These are phyloP conservation scores for Bettongia penicillata DNA, from an alignment of 2,113 vertebrate species.

Conservation along the genomic window DNA sequence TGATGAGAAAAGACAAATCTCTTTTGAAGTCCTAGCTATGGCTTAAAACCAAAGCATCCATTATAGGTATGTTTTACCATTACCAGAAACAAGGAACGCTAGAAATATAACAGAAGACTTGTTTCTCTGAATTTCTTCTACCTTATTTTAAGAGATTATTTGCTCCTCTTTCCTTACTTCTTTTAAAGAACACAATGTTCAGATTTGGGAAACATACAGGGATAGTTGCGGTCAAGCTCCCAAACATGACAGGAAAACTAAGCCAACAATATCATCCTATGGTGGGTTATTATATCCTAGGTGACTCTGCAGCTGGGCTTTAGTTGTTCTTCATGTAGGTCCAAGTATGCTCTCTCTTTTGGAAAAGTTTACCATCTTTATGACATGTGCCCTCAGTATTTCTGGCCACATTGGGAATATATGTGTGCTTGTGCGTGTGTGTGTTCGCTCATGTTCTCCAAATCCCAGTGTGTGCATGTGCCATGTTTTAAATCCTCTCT, in stretches of 20 bases:
- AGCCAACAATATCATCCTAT: background rate
- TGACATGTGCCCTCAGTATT: background rate
- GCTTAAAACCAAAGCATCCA: background rate
- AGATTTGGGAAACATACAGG: background rate
- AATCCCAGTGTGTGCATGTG: background rate
- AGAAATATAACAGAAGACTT: background rate
- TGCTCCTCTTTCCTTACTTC: background rate
- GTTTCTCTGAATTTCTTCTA: background rate
- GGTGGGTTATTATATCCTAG: background rate
- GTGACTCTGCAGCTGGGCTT: background rate
- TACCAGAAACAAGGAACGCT: background rate
- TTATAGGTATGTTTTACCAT: background rate
- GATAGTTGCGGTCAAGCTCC: background rate
- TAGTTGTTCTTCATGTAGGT: background rate
- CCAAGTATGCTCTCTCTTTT: background rate
- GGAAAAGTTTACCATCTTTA: background rate
- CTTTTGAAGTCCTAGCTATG: background rate
- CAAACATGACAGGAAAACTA: background rate
- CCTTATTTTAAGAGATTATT: background rate
- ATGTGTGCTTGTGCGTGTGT: background rate
- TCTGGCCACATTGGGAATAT: background rate
- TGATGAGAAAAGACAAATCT: background rate
- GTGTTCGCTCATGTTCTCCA: background rate
- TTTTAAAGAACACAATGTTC: background rate
- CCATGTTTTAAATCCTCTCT: background rate